These are phyloP conservation scores for Ptilorrhoa leucosticta DNA, from an alignment of 2,113 vertebrate genomes.

Conservation along the genomic window DNA sequence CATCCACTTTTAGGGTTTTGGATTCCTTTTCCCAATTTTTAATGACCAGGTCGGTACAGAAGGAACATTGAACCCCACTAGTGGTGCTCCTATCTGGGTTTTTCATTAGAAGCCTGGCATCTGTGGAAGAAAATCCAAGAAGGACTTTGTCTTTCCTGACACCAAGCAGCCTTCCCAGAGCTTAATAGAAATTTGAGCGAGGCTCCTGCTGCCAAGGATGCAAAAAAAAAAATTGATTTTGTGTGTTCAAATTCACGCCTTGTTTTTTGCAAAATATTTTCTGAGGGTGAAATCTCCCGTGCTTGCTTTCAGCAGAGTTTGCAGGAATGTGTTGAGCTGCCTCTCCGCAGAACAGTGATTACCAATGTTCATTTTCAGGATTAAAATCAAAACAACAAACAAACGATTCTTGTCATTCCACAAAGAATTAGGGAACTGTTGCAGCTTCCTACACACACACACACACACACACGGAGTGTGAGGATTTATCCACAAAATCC, in stretches of 20 bases:
- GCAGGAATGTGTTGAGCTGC: not conserved
- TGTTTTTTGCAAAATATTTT: conserved; percentile 5
- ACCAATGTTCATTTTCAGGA: conserved; percentile 5
- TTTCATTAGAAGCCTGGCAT: not conserved
- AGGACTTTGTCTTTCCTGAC: not conserved
- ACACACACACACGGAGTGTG: not conserved
- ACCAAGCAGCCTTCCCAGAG: not conserved
- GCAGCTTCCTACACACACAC: not conserved
- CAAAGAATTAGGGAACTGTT: not conserved
- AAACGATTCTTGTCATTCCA: not conserved
- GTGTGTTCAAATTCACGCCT: not conserved
- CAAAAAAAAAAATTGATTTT: conserved; percentile 33
- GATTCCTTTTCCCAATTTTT: not conserved
- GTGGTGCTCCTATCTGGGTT: not conserved
- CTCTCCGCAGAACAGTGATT: not conserved
- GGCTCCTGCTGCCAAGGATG: not conserved
- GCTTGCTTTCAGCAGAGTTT: conserved; percentile 18
- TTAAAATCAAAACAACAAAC: not conserved
- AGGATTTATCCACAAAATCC: not conserved
- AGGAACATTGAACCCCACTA: not conserved
- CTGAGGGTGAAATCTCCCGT: not conserved
- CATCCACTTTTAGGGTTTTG: not conserved
- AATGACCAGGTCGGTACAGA: not conserved
- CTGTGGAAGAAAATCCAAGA: not conserved
- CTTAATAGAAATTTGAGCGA: not conserved